Evolutionary conservation across 2,888 invertebrate genomes (phyloP).

Genomic region (Thereva unica): DNA sequence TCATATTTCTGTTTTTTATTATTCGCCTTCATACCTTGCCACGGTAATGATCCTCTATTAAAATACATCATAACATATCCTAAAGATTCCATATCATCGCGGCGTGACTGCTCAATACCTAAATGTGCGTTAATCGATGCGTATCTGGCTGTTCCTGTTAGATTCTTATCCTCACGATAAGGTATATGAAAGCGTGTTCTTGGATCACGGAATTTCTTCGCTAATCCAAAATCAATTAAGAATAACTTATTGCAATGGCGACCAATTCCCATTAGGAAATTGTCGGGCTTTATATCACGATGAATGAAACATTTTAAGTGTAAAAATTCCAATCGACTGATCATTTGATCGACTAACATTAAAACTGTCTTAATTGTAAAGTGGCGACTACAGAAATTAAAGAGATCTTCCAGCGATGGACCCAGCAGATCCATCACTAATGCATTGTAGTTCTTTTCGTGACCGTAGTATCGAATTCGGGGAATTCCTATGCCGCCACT

Average conservation of each 20-base stretch:
- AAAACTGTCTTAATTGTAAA: constrained; percentile 99
- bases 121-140: constrained; percentile 99
- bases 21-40: constrained; percentile 97
- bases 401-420: constrained; percentile 96
- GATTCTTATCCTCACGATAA: constrained; percentile 96
- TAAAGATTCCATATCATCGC: constrained; percentile 99
- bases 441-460: constrained; percentile 96
- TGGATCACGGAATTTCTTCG: constrained; percentile 96
- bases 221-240: constrained; percentile 98
- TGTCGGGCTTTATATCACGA: constrained; percentile 97
- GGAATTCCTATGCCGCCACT: constrained; percentile 97
- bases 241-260: constrained; percentile 98
- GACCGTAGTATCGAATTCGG: constrained; percentile 93
- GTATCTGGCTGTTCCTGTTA: constrained; percentile 94
- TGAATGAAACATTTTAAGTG: constrained; percentile 99
- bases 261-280: constrained; percentile 98
- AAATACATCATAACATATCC: constrained; percentile 99
- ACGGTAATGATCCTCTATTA: constrained; percentile 90
- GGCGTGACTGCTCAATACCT: constrained; percentile 96
- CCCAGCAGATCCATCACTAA: constrained; percentile 99
- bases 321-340: constrained; percentile 94
- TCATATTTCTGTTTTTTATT: constrained; percentile 99
- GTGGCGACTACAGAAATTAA: constrained; percentile 98
- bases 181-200: constrained; percentile 90
- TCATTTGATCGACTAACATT: constrained; percentile 94